Percentiles rank a stretch among this genome's conserved stretches.
Evolutionary conservation across 2,888 invertebrate genomes (phyloP).

Genomic region (Acanthopleura granulata): DNA sequence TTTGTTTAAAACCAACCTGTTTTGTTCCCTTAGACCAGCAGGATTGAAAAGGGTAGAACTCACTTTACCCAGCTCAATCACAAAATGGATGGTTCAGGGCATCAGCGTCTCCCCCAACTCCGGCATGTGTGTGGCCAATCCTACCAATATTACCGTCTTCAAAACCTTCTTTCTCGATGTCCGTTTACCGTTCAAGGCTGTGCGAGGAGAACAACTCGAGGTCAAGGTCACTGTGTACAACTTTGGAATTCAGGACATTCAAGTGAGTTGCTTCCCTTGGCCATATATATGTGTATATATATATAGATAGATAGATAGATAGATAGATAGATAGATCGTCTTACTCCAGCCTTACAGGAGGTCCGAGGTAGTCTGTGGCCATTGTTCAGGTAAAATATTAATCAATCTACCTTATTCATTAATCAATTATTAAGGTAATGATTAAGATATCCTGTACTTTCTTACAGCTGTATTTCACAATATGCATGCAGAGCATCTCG

Average conservation of each 20-base stretch:
- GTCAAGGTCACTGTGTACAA: constrained; percentile 20
- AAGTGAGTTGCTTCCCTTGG: too few species aligned
- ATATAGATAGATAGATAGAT: too few species aligned
- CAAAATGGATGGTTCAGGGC: constrained; percentile 18
- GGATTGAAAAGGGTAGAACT: background rate
- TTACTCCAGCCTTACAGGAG: background rate
- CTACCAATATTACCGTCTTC: constrained; percentile 1
- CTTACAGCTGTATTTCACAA: too few species aligned
- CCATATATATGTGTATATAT: too few species aligned
- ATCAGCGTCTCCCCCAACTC: constrained; percentile 4
- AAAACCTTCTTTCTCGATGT: constrained; percentile 19
- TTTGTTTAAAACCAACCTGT: too few species aligned
- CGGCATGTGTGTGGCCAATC: constrained; percentile 19
- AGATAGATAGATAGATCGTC: background rate
- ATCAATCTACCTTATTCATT: too few species aligned
- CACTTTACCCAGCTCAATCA: constrained; percentile 19
- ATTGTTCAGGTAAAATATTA: too few species aligned
- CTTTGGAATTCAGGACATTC: background rate
- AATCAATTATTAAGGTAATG: too few species aligned
- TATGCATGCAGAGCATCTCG: too few species aligned
- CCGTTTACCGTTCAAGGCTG: constrained; percentile 15
- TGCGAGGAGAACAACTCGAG: constrained; percentile 20
- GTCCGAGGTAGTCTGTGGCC: background rate
- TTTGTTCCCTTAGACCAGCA: background rate
- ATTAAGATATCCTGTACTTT: too few species aligned